Base-by-base conservation (phyloP, 2,797 vertebrate species). In the Pseudochirops corinnae region DNA sequence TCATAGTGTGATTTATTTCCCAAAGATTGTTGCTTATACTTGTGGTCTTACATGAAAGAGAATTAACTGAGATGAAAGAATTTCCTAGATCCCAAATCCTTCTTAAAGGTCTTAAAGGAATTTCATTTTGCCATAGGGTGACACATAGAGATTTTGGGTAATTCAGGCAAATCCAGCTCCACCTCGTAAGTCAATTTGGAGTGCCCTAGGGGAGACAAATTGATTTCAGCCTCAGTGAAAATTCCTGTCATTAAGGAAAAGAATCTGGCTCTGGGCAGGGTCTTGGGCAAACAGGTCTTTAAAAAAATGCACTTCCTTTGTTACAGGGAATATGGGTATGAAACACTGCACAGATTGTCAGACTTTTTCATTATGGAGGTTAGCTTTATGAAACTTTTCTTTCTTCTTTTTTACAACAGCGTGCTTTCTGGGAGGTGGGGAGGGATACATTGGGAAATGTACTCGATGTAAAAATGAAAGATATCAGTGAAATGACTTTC, bases 11-110 rank as follows among this genome's bases (percentile, higher is more conserved):
- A 53, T 58, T 94, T 91, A 90, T 90, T 90, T 93, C 57, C n/a
- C 91, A 57, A n/a, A 91, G 56, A 90, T 95, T 67, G 58, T 74
- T 95, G 21, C 74, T 93, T 93, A 14, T 93, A 56, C 60, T 90
- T 95, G 31, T 58, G 12, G 90, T 31, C 3, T 95, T 60, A 94
- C 67, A 91, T 55, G 46, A 55, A 56, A 91, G 90, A 94, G 94
- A 95, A 94, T 56, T 92, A 52, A 74, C 18, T 53, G 74, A 60
- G 46, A 52, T 60, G 62, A 92, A 91, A n/a, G 53, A 58, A 57
- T 87, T 60, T 93, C 94, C 18, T 46, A 46, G 92, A 46, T 50
- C 39, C 46, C 14, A n/a, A 4, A 13, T 95, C 31, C 33, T 93
- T 56, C 14, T 93, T 55, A 91, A n/a, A 93, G 4, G 31, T 5